Evolutionary conservation across 2,113 vertebrate species (phyloP), one percentile per base, ranked within the genome.

Genomic region (Syngnathus typhle): DNA sequence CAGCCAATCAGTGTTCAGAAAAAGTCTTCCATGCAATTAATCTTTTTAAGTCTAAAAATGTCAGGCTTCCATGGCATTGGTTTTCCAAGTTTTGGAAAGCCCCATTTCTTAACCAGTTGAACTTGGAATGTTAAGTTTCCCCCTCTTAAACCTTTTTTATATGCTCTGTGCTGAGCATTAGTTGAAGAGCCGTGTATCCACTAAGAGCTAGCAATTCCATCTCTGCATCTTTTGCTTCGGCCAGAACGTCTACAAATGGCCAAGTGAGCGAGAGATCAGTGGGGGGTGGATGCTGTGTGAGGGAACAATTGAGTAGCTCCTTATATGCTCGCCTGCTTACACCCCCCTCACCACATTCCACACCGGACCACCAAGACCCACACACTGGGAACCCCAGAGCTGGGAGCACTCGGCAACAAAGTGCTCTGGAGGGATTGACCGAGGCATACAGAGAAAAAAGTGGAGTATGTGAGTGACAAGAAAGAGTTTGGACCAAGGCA

Each of bases 311-410:
- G 91, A 91, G 87, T 88, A 89, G 91, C 92, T 91, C 79, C 66
- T 76, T 84, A 88, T 83, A 82, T 82, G 58, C 73, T 4, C 19
- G 58, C 70, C 68, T 75, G 69, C 74, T 70, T 15, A 23, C 90
- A 4, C 44, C 15, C 44, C 66, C 49, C 27, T 38, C 70, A 89
- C 87, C 85, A 79, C 93, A 95, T 93, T 94, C 94, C 92, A 89
- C 89, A 90, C 87, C 78, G 91, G 95, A 95, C 96, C 95, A 96
- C 95, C 94, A 95, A 93, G 94, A 92, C 92, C 93, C 68, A 46
- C 84, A 90, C 76, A 87, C 88, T 91, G 91, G 69, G 80, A 85
- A 76, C 78, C 76, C 83, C 12, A 66, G 82, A 86, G 74, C 84
- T 85, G 82, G 82, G 79, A 88, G 82, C 77, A 79, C 81, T 82